Evolutionary conservation across 2,113 vertebrate species (phyloP).

Genomic region (Siphamia tubifer): DNA sequence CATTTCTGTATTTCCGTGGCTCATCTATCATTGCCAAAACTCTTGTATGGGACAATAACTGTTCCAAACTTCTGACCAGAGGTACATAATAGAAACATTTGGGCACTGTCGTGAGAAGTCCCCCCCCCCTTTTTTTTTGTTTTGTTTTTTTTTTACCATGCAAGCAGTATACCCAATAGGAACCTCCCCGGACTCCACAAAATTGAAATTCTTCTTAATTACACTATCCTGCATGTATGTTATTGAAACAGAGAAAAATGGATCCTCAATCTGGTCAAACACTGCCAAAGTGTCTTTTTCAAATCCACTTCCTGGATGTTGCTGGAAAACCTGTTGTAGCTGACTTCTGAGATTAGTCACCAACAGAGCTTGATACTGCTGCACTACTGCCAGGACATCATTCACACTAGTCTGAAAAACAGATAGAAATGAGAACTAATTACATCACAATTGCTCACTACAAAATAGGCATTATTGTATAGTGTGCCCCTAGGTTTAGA

Average conservation of each 20-base stretch:
- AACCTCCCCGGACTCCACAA: slow-evolving; percentile 15
- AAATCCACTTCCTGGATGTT: slow-evolving; percentile 18
- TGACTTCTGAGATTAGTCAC: slow-evolving; percentile 10
- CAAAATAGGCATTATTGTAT: too few relatives aligned
- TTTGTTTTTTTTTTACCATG: not conserved
- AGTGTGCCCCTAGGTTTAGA: too few relatives aligned
- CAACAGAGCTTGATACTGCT: slow-evolving; percentile 9
- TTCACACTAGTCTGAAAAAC: too few relatives aligned
- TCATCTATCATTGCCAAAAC: too few relatives aligned
- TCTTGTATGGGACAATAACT: not conserved
- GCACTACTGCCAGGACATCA: slow-evolving; percentile 1
- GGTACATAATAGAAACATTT: slow-evolving; percentile 3
- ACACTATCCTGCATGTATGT: slow-evolving; percentile 9
- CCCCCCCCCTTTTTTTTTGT: too few relatives aligned
- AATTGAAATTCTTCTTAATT: slow-evolving; percentile 1
- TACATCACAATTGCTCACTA: too few relatives aligned
- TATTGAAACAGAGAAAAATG: slow-evolving; percentile 14
- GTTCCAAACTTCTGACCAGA: not conserved
- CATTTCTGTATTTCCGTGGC: not conserved
- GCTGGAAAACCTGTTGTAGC: slow-evolving; percentile 7
- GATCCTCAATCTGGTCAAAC: slow-evolving; percentile 8
- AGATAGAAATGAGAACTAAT: too few relatives aligned
- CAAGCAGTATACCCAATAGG: too few relatives aligned
- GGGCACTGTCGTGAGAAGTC: not conserved
- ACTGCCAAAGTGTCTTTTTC: not conserved